Conservation (phyloP, 2,113 vertebrate species). For the Columba janthina region DNA sequence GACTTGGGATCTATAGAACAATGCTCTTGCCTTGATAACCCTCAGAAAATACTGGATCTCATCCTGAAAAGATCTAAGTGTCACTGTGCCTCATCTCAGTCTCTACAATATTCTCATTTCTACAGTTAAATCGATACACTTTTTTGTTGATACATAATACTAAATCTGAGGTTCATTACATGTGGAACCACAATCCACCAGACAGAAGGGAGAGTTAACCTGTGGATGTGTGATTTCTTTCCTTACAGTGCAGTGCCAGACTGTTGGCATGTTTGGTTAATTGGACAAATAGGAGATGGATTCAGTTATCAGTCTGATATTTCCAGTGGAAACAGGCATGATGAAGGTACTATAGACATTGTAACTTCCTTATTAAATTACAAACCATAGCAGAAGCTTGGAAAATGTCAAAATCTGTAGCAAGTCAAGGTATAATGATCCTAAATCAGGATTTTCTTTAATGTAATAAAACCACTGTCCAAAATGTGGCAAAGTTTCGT, state of each 20-base stretch:
- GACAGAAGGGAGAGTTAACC: neutral
- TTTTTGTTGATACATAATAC: neutral
- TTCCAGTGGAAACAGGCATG: neutral
- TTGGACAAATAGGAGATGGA: neutral
- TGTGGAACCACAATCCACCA: neutral
- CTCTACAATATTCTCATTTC: neutral
- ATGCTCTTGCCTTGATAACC: neutral
- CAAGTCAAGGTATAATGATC: neutral
- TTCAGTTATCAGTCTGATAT: neutral
- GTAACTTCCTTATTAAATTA: neutral
- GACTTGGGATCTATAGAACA: neutral
- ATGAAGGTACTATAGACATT: neutral
- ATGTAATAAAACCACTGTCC: neutral
- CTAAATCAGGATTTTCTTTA: neutral
- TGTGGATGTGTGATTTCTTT: neutral
- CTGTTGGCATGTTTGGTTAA: neutral
- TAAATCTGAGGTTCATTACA: neutral
- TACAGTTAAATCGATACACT: neutral
- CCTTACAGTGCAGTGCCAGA: neutral
- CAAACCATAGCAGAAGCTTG: neutral
- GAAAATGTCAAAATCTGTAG: neutral
- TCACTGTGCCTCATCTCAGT: neutral
- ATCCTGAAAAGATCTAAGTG: neutral
- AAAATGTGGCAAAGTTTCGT: fast-evolving
- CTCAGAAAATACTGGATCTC: neutral